Conservation (phyloP, 2,888 invertebrate species). For the Agrotis ipsilon region DNA sequence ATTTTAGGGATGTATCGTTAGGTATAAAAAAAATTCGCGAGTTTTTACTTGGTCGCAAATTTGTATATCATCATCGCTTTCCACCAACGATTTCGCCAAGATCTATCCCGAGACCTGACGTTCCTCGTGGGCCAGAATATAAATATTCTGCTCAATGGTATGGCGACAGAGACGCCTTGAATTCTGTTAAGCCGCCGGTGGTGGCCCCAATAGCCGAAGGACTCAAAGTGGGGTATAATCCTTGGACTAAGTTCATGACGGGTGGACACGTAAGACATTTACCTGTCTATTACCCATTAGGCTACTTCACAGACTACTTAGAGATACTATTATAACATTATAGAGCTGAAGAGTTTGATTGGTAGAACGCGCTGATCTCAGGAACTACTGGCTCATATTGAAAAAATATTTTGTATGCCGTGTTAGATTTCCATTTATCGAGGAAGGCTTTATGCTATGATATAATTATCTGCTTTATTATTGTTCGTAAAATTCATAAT, state of each 20-base stretch:
- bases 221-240: no score
- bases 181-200: conserved; percentile 82
- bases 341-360: no score
- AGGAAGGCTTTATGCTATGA: no score
- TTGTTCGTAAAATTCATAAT: no score
- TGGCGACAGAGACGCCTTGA: conserved; percentile 69
- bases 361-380: no score
- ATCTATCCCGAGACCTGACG: conserved; percentile 78
- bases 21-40: conserved; percentile 75
- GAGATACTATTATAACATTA: neutral
- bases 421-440: no score
- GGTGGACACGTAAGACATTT: neutral
- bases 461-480: no score
- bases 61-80: conserved; percentile 77
- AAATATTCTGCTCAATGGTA: conserved; percentile 81
- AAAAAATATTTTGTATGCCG: no score
- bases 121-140: conserved; percentile 79
- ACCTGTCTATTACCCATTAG: no score
- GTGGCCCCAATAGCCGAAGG: conserved; percentile 78
- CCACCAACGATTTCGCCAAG: conserved; percentile 77
- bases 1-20: conserved; percentile 76
- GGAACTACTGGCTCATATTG: no score
- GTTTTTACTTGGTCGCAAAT: conserved; percentile 80
- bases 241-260: neutral
- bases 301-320: no score